Conservation (phyloP, 2,888 invertebrate genomes). For the Terebella lapidaria region DNA sequence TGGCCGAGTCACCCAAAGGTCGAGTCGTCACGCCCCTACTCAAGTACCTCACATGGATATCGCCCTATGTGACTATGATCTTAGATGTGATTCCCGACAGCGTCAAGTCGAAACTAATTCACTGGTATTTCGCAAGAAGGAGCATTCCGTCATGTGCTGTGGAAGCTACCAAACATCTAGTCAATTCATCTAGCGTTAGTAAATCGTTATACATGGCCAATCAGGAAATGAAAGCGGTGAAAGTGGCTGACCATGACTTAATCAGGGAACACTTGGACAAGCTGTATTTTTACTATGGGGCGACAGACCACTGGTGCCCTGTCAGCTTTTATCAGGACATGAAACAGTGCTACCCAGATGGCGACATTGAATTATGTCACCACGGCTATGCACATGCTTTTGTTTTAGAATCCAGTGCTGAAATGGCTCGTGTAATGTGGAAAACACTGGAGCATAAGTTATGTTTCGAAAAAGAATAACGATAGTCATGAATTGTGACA, state of each 20-base stretch:
- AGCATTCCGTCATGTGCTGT: slow-evolving; percentile 38
- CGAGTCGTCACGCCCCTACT: slow-evolving; percentile 52
- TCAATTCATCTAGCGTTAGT: slow-evolving; percentile 35
- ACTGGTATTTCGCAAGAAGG: slow-evolving; percentile 36
- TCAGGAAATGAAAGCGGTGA: slow-evolving; percentile 71
- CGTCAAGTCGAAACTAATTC: slow-evolving; percentile 33
- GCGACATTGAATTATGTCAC: slow-evolving; percentile 62
- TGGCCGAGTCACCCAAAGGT: slow-evolving; percentile 74
- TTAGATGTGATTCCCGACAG: slow-evolving; percentile 25
- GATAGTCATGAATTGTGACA: too few species aligned
- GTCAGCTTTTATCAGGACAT: slow-evolving; percentile 65
- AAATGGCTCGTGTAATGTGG: too few species aligned
- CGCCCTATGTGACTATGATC: too few species aligned
- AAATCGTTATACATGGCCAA: slow-evolving; percentile 41
- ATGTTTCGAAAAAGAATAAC: too few species aligned
- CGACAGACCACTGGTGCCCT: slow-evolving; percentile 80
- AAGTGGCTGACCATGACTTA: slow-evolving; percentile 62
- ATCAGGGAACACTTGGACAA: slow-evolving; percentile 61
- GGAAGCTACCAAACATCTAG: slow-evolving; percentile 41
- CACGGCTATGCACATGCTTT: slow-evolving; percentile 62
- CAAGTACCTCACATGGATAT: slow-evolving; percentile 53
- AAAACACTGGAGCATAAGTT: too few species aligned
- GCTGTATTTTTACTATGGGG: slow-evolving; percentile 75
- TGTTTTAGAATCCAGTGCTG: slow-evolving; percentile 55
- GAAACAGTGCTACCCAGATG: slow-evolving; percentile 60